phyloP scores from a whole-genome alignment of 1,140 invertebrate genomes.

The Holcopasites calliopsidis region DNA sequence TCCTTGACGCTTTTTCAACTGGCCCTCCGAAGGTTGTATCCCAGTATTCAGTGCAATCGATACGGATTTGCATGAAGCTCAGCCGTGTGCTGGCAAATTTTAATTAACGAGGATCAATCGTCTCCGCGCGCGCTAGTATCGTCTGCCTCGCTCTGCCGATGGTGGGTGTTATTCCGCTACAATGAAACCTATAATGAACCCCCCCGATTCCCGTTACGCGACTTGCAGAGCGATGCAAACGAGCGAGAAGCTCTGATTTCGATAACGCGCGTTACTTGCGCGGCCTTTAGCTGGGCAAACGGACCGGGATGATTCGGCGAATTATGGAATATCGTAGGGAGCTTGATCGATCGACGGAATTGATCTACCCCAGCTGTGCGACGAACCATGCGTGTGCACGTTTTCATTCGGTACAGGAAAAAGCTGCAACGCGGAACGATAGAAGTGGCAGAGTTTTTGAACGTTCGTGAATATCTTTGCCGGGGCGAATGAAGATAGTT shows the following conservation, averaged over 20 bases:
- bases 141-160: not conserved
- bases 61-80: conserved; percentile 53
- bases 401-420: not conserved
- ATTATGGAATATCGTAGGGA: not conserved
- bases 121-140: not conserved
- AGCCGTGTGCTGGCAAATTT: conserved; percentile 34
- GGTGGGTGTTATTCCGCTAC: conserved; percentile 8
- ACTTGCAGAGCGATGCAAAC: too few relatives aligned
- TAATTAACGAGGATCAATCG: conserved; percentile 30
- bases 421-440: not conserved
- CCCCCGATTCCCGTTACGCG: not conserved
- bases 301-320: not conserved
- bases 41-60: conserved; percentile 33
- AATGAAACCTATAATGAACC: conserved; percentile 15
- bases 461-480: too few relatives aligned
- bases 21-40: not conserved
- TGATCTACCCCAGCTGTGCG: not conserved
- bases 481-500: too few relatives aligned
- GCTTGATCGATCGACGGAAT: not conserved
- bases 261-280: not conserved
- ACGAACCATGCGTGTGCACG: too few relatives aligned
- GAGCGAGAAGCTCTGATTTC: not conserved
- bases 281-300: not conserved
- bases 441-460: not conserved
- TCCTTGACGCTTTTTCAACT: not conserved